Percentiles rank a stretch among this genome's conserved stretches.
These are phyloP conservation scores for Anoplius nigerrimus DNA, from an alignment of 2,888 invertebrate species.

Conservation along the genomic window DNA sequence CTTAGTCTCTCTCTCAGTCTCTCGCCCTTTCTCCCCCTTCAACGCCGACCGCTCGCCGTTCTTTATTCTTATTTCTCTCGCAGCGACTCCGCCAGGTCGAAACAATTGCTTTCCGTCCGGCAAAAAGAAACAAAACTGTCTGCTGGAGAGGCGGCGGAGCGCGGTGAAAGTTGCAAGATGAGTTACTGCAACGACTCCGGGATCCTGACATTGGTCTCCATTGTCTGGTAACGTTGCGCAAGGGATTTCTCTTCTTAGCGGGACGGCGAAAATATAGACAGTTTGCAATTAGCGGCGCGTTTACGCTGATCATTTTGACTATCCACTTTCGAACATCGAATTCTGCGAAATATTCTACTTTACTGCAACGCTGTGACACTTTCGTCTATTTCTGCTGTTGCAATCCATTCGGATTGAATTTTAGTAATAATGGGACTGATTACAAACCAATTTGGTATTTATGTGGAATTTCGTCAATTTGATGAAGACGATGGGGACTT, in stretches of 20 bases:
- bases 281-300: neutral
- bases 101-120: conserved; percentile 58
- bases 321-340: too few relatives aligned
- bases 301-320: too few relatives aligned
- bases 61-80: conserved; percentile 46
- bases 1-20: conserved; percentile 32
- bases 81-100: conserved; percentile 50
- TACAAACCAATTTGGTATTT: neutral
- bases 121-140: conserved; percentile 59
- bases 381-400: too few relatives aligned
- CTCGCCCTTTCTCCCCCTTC: conserved; percentile 30
- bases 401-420: too few relatives aligned
- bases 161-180: conserved; percentile 53
- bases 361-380: too few relatives aligned
- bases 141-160: conserved; percentile 38
- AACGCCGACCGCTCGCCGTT: conserved; percentile 22
- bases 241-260: neutral
- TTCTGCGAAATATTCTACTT: too few relatives aligned
- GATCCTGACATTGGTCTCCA: conserved; percentile 36
- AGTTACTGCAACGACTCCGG: conserved; percentile 53
- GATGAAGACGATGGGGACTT: conserved; percentile 64
- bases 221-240: conserved; percentile 6
- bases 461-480: conserved; percentile 57
- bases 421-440: too few relatives aligned
- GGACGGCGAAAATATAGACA: conserved; percentile 3